These are phyloP conservation scores for Esox niger DNA, from an alignment of 2,113 vertebrate genomes.

Conservation along the genomic window DNA sequence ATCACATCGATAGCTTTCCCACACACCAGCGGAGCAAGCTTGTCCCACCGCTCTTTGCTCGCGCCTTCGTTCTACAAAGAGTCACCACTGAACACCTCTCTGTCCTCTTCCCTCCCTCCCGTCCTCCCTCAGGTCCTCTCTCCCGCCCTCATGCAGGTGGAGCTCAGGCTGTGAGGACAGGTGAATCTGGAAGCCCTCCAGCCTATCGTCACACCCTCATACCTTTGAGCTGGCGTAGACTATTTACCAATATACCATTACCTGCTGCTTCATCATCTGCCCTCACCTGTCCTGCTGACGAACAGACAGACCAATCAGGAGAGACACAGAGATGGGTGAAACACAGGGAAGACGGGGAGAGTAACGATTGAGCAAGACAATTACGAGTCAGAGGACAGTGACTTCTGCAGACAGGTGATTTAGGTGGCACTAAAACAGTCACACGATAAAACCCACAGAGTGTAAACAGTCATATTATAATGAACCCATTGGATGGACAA, in stretches of 20 bases:
- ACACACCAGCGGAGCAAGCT: background rate
- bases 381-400: too few relatives aligned
- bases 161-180: background rate
- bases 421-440: too few relatives aligned
- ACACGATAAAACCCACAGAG: too few relatives aligned
- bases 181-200: background rate
- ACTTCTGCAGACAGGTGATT: too few relatives aligned
- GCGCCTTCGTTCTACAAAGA: background rate
- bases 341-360: too few relatives aligned
- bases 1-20: background rate
- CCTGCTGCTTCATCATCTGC: background rate
- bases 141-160: background rate
- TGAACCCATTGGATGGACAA: too few relatives aligned
- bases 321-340: background rate
- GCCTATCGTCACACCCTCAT: conserved; percentile 37
- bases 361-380: too few relatives aligned
- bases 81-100: background rate
- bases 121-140: background rate
- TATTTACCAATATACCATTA: background rate
- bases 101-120: background rate
- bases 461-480: too few relatives aligned
- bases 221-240: conserved; percentile 19
- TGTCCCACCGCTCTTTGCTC: background rate
- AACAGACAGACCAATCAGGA: background rate
- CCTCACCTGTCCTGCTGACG: background rate